A percentile compares a stretch with the other conserved stretches of the same genome.
Conservation (phyloP, 2,888 invertebrate species). For the Nebria salina region DNA sequence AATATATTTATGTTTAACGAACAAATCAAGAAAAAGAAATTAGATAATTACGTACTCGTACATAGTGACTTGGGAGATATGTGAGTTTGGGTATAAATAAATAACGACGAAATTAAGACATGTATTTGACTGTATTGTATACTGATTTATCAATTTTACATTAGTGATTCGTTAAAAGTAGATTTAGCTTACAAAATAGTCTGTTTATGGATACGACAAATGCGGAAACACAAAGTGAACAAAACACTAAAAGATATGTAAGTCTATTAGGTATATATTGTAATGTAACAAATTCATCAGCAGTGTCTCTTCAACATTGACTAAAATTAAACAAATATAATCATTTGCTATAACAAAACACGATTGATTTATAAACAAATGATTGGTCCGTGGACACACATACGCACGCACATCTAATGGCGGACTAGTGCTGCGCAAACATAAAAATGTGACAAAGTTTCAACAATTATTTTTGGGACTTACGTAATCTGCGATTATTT, state of each 20-base stretch:
- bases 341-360: background rate
- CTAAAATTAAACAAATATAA: background rate
- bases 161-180: conserved; percentile 37
- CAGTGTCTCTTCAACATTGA: background rate
- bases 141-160: conserved; percentile 38
- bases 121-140: conserved; percentile 44
- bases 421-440: background rate
- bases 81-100: background rate
- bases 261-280: background rate
- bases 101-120: conserved; percentile 23
- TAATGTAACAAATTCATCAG: background rate
- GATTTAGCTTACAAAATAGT: conserved; percentile 42
- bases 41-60: too few relatives aligned
- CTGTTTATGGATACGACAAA: conserved; percentile 27
- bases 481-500: background rate
- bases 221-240: conserved; percentile 3
- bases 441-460: background rate
- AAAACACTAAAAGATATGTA: conserved; percentile 38
- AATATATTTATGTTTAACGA: too few relatives aligned
- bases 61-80: background rate
- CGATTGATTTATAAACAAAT: background rate
- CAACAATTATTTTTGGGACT: background rate
- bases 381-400: background rate
- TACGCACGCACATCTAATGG: background rate
- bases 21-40: too few relatives aligned